Evolutionary conservation across 2,797 vertebrate species (phyloP).

Genomic region (Orestias chungarensis): DNA sequence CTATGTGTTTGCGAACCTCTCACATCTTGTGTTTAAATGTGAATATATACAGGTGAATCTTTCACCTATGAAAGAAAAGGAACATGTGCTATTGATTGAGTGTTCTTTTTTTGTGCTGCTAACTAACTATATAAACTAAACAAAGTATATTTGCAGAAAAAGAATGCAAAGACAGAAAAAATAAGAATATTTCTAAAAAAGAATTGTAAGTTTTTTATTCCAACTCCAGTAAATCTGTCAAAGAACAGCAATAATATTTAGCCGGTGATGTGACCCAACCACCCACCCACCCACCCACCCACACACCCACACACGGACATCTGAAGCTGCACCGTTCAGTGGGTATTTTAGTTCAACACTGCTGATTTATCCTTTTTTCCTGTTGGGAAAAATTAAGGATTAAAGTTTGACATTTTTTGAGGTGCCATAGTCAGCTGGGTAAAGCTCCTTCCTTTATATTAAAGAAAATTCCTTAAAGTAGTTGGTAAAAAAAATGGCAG

Average conservation of each 20-base stretch:
- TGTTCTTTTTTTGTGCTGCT: slow-evolving; percentile 28
- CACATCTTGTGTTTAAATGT: slow-evolving; percentile 34
- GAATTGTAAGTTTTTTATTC: slow-evolving; percentile 36
- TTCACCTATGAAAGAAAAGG: slow-evolving; percentile 46
- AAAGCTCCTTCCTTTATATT: no score
- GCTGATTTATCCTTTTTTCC: slow-evolving; percentile 25
- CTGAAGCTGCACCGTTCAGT: slow-evolving; percentile 15
- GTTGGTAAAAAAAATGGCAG: no score
- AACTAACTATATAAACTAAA: slow-evolving; percentile 52
- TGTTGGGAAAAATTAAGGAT: slow-evolving; percentile 25
- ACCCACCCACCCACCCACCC: no score
- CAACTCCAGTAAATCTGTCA: slow-evolving; percentile 54
- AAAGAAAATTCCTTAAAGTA: no score
- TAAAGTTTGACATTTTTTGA: slow-evolving; percentile 8
- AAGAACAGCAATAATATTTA: slow-evolving; percentile 26
- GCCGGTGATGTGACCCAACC: slow-evolving; percentile 9
- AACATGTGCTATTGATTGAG: slow-evolving; percentile 16
- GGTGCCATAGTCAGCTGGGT: no score
- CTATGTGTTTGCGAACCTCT: slow-evolving; percentile 31
- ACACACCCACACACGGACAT: slow-evolving; percentile 21
- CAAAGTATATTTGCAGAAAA: slow-evolving; percentile 62
- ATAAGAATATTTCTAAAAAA: slow-evolving; percentile 59
- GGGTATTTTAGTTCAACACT: slow-evolving; percentile 28
- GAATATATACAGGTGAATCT: slow-evolving; percentile 33
- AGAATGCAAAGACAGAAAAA: slow-evolving; percentile 70